Evolutionary conservation across 2,797 vertebrate genomes (phyloP), one percentile per base, ranked within the genome.

Genomic region (Malacoraja senta): DNA sequence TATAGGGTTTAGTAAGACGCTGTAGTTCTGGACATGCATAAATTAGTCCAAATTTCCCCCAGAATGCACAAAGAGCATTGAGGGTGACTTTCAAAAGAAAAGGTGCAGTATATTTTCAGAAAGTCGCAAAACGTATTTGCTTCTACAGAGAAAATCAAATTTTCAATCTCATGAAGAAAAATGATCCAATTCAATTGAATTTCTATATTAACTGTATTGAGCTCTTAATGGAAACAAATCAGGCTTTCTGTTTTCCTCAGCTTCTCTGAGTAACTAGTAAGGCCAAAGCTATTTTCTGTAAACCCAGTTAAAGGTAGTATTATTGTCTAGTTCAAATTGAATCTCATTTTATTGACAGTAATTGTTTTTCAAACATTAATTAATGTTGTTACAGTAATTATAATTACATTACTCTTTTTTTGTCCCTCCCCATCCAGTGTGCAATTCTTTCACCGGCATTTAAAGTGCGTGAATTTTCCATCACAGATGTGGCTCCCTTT

Each of bases 391-490:
- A 26, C 8, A 8, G 63, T 32, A 29, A 21, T 38, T 71, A 21
- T 38, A 90, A 26, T 72, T 83, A 29, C 81, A 0, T 58, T 35
- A 78, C 61, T 84, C 10, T 2, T 88, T 65, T 88, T 24, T 61
- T 9, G 8, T n/a, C 15, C 15, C 10, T 3, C 94, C 94, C 94
- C 93, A 94, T 17, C 35, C 80, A 97, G 97, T 97, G 97, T 95
- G 97, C 97, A 88, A 97, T 97, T 95, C 96, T 97, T 94, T 97
- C 97, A 76, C 97, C 97, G 93, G 97, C 97, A 94, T 97, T 97
- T 94, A 97, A 97, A 95, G 97, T 97, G 53, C 96, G 97, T 88
- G 97, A 97, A 93, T 97, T 97, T 95, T 97, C 96, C 71, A 97
- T 97, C 95, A 97, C 96, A 53, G 97, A 97, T 95, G 93, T 96